phyloP scores from a whole-genome alignment of 2,113 vertebrate genomes.

The Sakesphorus luctuosus region DNA sequence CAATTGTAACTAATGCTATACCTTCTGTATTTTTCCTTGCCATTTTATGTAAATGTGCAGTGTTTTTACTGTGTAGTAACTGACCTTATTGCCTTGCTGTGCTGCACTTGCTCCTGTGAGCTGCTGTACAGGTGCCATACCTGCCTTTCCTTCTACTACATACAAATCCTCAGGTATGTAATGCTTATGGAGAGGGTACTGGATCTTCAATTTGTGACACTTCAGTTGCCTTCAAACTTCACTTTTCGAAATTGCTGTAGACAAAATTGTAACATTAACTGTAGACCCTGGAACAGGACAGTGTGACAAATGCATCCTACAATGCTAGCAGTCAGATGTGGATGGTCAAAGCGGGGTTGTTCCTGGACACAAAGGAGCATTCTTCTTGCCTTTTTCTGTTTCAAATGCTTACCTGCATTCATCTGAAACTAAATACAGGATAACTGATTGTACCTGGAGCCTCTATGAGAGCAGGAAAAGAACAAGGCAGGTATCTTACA shows the following conservation, averaged over 20 bases:
- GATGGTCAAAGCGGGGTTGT: neutral
- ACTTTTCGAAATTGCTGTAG: neutral
- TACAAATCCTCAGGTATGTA: neutral
- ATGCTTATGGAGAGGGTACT: rapidly evolving
- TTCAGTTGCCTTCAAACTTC: neutral
- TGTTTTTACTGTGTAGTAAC: neutral
- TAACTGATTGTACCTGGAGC: neutral
- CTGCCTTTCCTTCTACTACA: neutral
- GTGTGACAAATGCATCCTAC: neutral
- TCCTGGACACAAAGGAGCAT: neutral
- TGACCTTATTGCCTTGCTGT: neutral
- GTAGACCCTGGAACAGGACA: neutral
- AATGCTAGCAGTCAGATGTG: neutral
- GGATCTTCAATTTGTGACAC: neutral
- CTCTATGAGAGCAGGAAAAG: neutral
- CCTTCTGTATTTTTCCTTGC: neutral
- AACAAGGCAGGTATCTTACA: neutral
- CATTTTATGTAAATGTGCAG: neutral
- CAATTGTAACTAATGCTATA: neutral
- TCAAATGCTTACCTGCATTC: neutral
- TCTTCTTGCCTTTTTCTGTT: neutral
- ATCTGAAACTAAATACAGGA: neutral
- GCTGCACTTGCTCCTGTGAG: neutral
- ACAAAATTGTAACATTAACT: neutral
- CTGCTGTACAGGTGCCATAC: neutral